Conservation (phyloP, 2,888 invertebrate genomes). For the Petrophora chlorosata region DNA sequence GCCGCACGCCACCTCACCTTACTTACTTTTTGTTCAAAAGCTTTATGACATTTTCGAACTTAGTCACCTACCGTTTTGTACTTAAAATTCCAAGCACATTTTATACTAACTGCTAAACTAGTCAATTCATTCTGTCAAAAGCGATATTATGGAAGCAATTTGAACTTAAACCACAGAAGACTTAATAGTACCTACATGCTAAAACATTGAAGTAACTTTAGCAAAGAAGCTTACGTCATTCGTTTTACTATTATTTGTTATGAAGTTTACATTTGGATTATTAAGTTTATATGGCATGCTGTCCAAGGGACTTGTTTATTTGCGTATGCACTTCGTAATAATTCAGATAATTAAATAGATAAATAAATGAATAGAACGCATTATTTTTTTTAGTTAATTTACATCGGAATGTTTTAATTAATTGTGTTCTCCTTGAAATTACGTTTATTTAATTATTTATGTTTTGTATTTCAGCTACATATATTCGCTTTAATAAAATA, state of each 20-base stretch:
- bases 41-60: slow-evolving; percentile 15
- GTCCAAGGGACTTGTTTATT: neutral
- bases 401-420: no score
- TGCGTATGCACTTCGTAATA: neutral
- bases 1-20: no score
- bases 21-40: neutral
- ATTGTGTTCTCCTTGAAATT: no score
- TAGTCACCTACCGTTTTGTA: slow-evolving; percentile 1
- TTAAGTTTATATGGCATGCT: slow-evolving; percentile 6
- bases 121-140: slow-evolving; percentile 11
- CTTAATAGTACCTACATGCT: no score
- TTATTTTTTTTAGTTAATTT: no score
- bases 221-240: neutral
- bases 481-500: no score
- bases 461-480: no score
- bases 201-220: neutral
- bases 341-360: no score
- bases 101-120: slow-evolving; percentile 4
- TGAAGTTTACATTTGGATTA: slow-evolving; percentile 9
- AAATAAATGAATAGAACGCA: no score
- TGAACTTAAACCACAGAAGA: no score
- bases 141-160: slow-evolving; percentile 14
- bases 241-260: slow-evolving; percentile 12
- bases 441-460: no score
- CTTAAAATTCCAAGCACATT: slow-evolving; percentile 10